Base-by-base conservation (phyloP, 1,140 invertebrate genomes). In the Polypedilum pembai region DNA sequence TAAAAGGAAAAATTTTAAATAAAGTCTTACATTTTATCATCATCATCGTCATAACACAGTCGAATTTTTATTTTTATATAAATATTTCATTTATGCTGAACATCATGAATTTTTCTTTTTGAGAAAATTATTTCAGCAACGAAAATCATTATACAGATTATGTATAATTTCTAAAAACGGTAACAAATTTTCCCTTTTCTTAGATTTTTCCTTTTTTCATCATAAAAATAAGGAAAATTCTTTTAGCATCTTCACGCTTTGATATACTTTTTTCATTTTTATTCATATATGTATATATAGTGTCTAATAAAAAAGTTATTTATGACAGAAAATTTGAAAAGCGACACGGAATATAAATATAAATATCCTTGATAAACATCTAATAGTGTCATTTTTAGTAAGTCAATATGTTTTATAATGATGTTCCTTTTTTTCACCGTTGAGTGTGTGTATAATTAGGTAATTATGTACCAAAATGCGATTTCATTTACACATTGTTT, bases 311-410 rank as follows among this genome's bases (percentile, higher is more conserved):
- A 33, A 33, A 56, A n/a, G 45, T 56, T n/a, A 56, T n/a, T 56
- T 56, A 56, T 56, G 45, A 56, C n/a, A n/a, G 17, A 69, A 8
- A 69, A 18, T 69, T 18, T 69, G 8, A 21, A 69, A 69, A 69
- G 65, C 65, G 65, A 69, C 65, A 69, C 20, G 18, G 17, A 69
- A 18, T 69, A 69, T 18, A 69, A 69, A 69, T 69, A 69, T 21
- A 69, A 18, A 20, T 69, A 18, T 21, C 8, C 20, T 69, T 69
- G 65, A 69, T 69, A 69, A 69, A 69, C 65, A 69, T 69, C 65
- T 20, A 69, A 69, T 8, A 69, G 18, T 69, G 15, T 69, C 8
- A 18, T 56, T 56, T 33, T 33, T 33, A 33, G 24, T 33, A n/a
- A n/a, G n/a, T n/a, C n/a, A n/a, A n/a, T n/a, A n/a, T n/a, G n/a